Conservation (phyloP, 2,888 invertebrate genomes). For the Galeopsomyia nigrocyanea region DNA sequence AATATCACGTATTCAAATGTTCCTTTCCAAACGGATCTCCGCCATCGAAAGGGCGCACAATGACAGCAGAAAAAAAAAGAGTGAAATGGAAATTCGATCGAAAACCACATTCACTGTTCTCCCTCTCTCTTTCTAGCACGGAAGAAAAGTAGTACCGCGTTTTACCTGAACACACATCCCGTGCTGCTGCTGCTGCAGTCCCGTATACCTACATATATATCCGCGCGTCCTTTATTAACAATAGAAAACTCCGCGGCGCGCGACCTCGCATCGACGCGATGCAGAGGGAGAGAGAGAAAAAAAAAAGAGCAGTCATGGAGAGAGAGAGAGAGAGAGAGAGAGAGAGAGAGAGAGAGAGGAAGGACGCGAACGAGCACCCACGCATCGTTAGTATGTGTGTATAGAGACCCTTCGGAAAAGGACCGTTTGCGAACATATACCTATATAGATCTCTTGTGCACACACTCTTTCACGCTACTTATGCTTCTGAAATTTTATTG, state of each 20-base stretch:
- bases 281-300: neutral
- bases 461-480: too few relatives aligned
- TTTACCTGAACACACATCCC: slow-evolving; percentile 14
- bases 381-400: neutral
- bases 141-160: slow-evolving; percentile 19
- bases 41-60: neutral
- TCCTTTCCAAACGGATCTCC: neutral
- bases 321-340: neutral
- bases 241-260: slow-evolving; percentile 20
- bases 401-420: too few relatives aligned
- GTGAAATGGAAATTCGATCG: slow-evolving; percentile 43
- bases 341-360: neutral
- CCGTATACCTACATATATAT: slow-evolving; percentile 36
- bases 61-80: slow-evolving; percentile 17
- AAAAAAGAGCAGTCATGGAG: neutral
- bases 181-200: neutral
- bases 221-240: slow-evolving; percentile 26
- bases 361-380: slow-evolving; percentile 5
- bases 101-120: neutral
- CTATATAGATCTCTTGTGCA: too few relatives aligned
- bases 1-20: neutral
- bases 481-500: too few relatives aligned
- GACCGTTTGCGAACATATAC: too few relatives aligned
- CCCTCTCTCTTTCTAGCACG: neutral
- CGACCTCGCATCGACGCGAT: slow-evolving; percentile 14